phyloP scores from a whole-genome alignment of 2,888 invertebrate species.

The Cosmia trapezina region DNA sequence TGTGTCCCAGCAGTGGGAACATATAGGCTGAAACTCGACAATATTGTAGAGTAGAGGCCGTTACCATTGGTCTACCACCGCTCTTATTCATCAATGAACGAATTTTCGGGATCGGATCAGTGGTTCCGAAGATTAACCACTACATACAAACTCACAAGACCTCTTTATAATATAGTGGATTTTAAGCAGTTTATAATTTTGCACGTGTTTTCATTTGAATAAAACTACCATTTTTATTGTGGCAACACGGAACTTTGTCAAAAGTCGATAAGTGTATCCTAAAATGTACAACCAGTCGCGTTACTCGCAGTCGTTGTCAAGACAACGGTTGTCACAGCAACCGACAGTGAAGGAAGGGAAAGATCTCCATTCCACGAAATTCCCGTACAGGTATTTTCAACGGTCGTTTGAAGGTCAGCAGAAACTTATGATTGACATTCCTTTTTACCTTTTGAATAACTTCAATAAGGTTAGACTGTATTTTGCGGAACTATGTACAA shows the following conservation, averaged over 20 bases:
- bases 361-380: not conserved
- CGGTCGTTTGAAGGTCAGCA: not conserved
- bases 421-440: not conserved
- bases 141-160: too few species aligned
- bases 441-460: not conserved
- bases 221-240: too few species aligned
- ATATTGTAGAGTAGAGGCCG: too few species aligned
- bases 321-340: constrained; percentile 20
- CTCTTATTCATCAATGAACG: too few species aligned
- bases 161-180: too few species aligned
- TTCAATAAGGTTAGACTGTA: not conserved
- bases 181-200: too few species aligned
- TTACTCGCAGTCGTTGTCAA: not conserved
- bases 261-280: not conserved
- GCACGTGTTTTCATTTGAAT: too few species aligned
- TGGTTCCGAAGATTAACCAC: too few species aligned
- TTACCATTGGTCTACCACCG: too few species aligned
- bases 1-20: too few species aligned
- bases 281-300: not conserved
- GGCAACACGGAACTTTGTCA: not conserved
- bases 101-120: too few species aligned
- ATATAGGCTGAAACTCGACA: too few species aligned
- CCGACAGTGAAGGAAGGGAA: not conserved
- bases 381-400: not conserved
- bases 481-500: constrained; percentile 10